Conservation (phyloP, 1,140 invertebrate species). For the Neotoxoptera formosana region DNA sequence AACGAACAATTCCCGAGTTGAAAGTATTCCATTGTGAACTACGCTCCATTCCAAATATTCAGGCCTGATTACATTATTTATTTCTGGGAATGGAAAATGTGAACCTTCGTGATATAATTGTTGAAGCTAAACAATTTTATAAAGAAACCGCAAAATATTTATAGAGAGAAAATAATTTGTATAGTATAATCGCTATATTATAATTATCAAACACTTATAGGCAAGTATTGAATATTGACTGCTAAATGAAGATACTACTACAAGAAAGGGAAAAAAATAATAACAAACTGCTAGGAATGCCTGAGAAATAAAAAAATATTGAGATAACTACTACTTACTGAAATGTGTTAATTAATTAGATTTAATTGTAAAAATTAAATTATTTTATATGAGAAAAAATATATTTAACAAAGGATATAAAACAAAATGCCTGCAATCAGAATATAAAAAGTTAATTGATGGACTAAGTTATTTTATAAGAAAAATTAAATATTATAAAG, state of each 20-base stretch:
- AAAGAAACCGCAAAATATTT: not conserved
- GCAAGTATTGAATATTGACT: not conserved
- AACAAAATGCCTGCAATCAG: not conserved
- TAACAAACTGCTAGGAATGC: no score
- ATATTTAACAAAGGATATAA: not conserved
- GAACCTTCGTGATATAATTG: constrained; percentile 40
- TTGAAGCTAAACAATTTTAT: not conserved
- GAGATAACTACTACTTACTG: no score
- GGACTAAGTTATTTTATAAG: not conserved
- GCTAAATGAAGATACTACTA: not conserved
- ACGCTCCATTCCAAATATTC: constrained; percentile 33
- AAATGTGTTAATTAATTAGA: no score
- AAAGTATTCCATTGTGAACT: constrained; percentile 35
- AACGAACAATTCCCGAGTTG: constrained; percentile 2
- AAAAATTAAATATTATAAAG: not conserved
- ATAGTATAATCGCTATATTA: not conserved
- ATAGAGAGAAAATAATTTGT: not conserved
- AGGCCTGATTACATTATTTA: not conserved
- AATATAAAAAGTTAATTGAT: not conserved
- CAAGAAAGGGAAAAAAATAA: not conserved
- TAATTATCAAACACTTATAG: not conserved
- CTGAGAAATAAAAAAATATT: no score
- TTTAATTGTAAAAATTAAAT: no score
- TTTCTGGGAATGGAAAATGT: not conserved
- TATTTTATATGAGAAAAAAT: not conserved